phyloP scores from a whole-genome alignment of 2,888 invertebrate genomes.

The Rhagophthalmus giganteus region DNA sequence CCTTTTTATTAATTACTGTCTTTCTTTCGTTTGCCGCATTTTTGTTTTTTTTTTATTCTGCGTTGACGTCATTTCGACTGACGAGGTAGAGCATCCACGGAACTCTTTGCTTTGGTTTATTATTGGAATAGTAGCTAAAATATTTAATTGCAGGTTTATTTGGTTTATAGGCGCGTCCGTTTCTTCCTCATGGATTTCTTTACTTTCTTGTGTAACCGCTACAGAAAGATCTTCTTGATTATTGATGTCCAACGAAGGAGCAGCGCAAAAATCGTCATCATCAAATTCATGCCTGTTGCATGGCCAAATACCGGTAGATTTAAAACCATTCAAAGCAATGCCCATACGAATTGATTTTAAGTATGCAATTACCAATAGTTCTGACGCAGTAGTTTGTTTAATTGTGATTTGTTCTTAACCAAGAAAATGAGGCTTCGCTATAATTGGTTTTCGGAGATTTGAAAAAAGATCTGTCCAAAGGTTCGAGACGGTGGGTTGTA shows the following conservation, averaged over 20 bases:
- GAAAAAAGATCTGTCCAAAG: slow-evolving; percentile 8
- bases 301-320: slow-evolving; percentile 4
- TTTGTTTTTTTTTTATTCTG: background rate
- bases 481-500: slow-evolving; percentile 6
- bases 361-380: slow-evolving; percentile 6
- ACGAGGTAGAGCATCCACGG: no score
- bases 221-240: background rate
- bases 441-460: slow-evolving; percentile 7
- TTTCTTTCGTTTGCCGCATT: background rate
- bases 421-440: background rate
- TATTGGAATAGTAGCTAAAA: no score
- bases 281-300: slow-evolving; percentile 4
- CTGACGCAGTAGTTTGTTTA: slow-evolving; percentile 6
- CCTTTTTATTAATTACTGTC: background rate
- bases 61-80: background rate
- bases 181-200: background rate
- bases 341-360: slow-evolving; percentile 3
- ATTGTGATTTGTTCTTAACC: slow-evolving; percentile 1
- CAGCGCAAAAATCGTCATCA: slow-evolving; percentile 9
- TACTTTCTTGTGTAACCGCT: no score
- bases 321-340: slow-evolving; percentile 7
- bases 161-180: no score
- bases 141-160: no score
- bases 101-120: no score
- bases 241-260: no score